These are phyloP conservation scores for Drosophila subpulchrella DNA, from an alignment of 1,140 invertebrate genomes.

Conservation along the genomic window DNA sequence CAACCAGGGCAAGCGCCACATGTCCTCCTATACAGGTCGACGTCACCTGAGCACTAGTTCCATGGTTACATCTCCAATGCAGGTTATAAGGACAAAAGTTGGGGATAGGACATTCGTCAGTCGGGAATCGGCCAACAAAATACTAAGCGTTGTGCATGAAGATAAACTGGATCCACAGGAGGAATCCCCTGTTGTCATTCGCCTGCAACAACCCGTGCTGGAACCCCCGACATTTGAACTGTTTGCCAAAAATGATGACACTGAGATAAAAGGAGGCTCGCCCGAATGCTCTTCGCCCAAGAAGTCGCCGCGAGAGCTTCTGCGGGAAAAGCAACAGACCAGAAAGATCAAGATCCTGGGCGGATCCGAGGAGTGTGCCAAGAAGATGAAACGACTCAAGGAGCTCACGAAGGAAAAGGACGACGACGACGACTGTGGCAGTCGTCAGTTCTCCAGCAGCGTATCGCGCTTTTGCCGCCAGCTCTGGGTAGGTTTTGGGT, in stretches of 20 bases:
- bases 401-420: neutral
- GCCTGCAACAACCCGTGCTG: neutral
- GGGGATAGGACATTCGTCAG: neutral
- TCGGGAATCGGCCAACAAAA: neutral
- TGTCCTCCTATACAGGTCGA: constrained; percentile 14
- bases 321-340: constrained; percentile 8
- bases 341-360: constrained; percentile 21
- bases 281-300: neutral
- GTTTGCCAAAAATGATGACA: constrained; percentile 19
- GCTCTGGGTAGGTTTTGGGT: constrained; percentile 27
- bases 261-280: constrained; percentile 23
- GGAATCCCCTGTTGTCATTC: neutral
- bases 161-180: neutral
- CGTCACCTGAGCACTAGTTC: constrained; percentile 5
- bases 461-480: neutral
- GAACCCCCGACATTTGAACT: neutral
- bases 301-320: constrained; percentile 11
- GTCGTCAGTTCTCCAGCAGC: neutral
- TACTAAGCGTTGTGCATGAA: neutral
- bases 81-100: neutral
- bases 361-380: constrained; percentile 9
- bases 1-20: constrained; percentile 1
- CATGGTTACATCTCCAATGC: neutral
- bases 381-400: constrained; percentile 14
- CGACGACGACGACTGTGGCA: constrained; percentile 8